Base-by-base conservation (phyloP, 2,113 vertebrate genomes). In the Ictalurus punctatus region DNA sequence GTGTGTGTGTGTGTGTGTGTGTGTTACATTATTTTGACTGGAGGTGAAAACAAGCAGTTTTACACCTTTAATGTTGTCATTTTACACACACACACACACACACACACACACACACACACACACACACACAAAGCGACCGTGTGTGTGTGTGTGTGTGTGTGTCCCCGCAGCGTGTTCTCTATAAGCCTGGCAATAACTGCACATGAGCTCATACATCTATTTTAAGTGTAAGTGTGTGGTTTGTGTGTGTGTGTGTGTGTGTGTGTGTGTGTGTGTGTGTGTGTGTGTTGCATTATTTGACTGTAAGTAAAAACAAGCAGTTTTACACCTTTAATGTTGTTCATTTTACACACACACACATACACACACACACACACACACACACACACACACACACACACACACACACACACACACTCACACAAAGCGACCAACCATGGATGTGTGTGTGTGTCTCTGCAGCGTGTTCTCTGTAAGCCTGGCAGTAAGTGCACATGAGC, bases 131-230 rank as follows among this genome's bases (percentile, higher is more conserved):
- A 37, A 44, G 19, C 1, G 0, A 74, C 76, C 54, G 23, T 80
- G 74, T 76, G 21, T 78, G 40, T 48, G 12, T 76, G 40, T 48
- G 12, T 76, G 21, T 76, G 30, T 37, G 74, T 78, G 40, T 81
- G 79, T 58, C 1, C 59, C 48, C 30, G 54, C 37, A 80, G 56
- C 44, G 37, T 83, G 83, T 67, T 44, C 83, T n/a, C 63, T 67
- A 25, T 84, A 48, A 84, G 83, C 83, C 83, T 84, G 83, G 83
- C 83, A 84, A 25, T 84, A 48, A 84, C 13, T n/a, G 61, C 61
- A 67, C 83, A 84, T 84, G 83, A 84, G 61, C 61, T 84, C 83
- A 84, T 84, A 61, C 21, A n/a, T 84, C 83, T 84, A 84, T 84
- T 84, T 84, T 84, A 84, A 84, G 83, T 67, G 83, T 34, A 34